A percentile compares a stretch with the other conserved stretches of the same genome.
These are phyloP conservation scores for Montipora sp. DNA, from an alignment of 64 coral and sea anemone genomes.

Conservation along the genomic window DNA sequence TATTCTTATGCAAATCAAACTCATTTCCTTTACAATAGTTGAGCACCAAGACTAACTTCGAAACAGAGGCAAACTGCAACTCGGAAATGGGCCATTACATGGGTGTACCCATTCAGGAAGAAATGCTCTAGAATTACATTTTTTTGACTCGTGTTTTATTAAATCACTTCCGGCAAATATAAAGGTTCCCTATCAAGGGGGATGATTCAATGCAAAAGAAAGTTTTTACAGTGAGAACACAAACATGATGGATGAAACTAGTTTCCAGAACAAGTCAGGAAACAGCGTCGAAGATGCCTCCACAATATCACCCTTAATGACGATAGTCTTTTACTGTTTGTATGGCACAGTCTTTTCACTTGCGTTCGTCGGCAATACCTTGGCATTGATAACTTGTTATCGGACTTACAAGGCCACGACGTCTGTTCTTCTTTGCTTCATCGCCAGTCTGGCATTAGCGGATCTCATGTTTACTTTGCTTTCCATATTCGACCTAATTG, in stretches of 20 bases:
- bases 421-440: conserved; percentile 59
- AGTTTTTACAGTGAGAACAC: neutral
- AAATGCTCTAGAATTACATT: no score
- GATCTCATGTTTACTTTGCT: conserved; percentile 81
- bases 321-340: conserved; percentile 4
- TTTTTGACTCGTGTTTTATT: no score
- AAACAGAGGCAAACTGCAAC: no score
- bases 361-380: conserved; percentile 75
- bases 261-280: neutral
- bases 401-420: conserved; percentile 67
- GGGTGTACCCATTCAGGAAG: neutral
- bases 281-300: neutral
- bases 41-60: no score
- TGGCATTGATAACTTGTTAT: conserved; percentile 77
- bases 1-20: no score
- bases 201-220: neutral
- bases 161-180: neutral
- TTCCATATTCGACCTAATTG: conserved; percentile 74
- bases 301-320: conserved; percentile 11
- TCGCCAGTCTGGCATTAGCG: conserved; percentile 77
- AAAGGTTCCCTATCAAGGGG: neutral
- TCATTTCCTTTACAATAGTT: no score
- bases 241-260: neutral
- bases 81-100: no score
- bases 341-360: conserved; percentile 69